These are phyloP conservation scores for Musca domestica DNA, from an alignment of 1,140 invertebrate species.

Conservation along the genomic window DNA sequence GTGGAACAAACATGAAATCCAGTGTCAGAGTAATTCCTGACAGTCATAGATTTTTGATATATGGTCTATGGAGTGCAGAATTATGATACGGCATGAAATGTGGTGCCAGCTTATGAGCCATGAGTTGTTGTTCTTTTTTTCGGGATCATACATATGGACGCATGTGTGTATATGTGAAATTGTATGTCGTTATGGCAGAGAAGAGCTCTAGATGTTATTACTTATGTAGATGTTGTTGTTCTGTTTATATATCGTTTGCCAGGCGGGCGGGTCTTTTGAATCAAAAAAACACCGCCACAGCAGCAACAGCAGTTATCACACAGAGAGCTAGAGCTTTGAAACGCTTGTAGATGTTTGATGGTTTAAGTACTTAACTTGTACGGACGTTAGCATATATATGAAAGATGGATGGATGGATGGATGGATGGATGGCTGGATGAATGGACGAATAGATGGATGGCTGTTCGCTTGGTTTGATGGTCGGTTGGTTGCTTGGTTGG, in stretches of 20 bases:
- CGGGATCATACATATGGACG: too few relatives aligned
- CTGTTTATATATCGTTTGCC: neutral
- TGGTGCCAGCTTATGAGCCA: conserved; percentile 11
- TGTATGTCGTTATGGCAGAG: too few relatives aligned
- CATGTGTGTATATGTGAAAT: too few relatives aligned
- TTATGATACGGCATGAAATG: conserved; percentile 15
- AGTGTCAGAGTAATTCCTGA: too few relatives aligned
- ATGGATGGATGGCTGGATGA: conserved; percentile 3
- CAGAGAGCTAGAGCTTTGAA: too few relatives aligned
- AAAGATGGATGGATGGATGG: conserved; percentile 11
- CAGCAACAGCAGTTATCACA: too few relatives aligned
- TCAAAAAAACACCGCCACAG: conserved; percentile 5
- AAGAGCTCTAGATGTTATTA: neutral
- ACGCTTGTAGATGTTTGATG: neutral
- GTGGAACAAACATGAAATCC: too few relatives aligned
- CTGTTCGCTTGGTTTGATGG: neutral
- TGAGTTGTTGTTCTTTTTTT: too few relatives aligned
- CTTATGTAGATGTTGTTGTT: conserved; percentile 2
- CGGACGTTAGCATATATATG: too few relatives aligned
- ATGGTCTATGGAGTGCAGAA: neutral
- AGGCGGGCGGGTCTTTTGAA: conserved; percentile 11
- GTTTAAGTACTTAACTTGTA: conserved; percentile 21
- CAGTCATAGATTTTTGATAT: too few relatives aligned
- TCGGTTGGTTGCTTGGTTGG: neutral
- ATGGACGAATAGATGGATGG: conserved; percentile 1